These are phyloP conservation scores for Galleria mellonella DNA, from an alignment of 1,140 invertebrate genomes.

Conservation along the genomic window DNA sequence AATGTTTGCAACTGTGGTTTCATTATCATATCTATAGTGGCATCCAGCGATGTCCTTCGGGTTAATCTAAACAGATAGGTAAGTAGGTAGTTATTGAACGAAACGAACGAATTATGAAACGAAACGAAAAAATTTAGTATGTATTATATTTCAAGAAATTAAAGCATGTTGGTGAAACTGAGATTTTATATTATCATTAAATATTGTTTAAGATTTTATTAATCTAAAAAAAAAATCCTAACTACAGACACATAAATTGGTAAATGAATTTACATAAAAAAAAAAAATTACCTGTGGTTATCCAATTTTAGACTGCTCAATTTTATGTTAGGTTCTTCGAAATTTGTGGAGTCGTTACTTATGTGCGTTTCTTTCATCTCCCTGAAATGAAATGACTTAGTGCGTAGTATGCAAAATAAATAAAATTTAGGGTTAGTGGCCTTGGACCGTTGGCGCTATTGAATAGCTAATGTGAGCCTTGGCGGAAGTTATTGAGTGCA, in stretches of 20 bases:
- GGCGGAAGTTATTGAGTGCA: constrained; percentile 5
- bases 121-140: background rate
- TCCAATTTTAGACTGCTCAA: constrained; percentile 26
- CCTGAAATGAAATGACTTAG: constrained; percentile 25
- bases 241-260: too few species aligned
- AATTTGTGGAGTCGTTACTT: constrained; percentile 21
- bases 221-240: too few species aligned
- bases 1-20: constrained; percentile 38
- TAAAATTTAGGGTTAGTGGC: background rate
- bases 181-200: too few species aligned
- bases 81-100: background rate
- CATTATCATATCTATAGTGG: constrained; percentile 36
- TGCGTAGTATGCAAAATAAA: background rate
- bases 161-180: too few species aligned
- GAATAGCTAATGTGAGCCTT: constrained; percentile 1
- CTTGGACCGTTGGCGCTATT: background rate
- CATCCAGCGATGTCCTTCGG: constrained; percentile 52
- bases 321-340: constrained; percentile 23
- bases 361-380: constrained; percentile 63
- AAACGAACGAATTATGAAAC: background rate
- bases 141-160: too few species aligned
- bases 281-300: constrained; percentile 24
- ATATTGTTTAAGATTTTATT: too few species aligned
- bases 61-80: constrained; percentile 22
- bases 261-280: too few species aligned